Conservation (phyloP, 2,888 invertebrate genomes). For the Polymixis lichenea region DNA sequence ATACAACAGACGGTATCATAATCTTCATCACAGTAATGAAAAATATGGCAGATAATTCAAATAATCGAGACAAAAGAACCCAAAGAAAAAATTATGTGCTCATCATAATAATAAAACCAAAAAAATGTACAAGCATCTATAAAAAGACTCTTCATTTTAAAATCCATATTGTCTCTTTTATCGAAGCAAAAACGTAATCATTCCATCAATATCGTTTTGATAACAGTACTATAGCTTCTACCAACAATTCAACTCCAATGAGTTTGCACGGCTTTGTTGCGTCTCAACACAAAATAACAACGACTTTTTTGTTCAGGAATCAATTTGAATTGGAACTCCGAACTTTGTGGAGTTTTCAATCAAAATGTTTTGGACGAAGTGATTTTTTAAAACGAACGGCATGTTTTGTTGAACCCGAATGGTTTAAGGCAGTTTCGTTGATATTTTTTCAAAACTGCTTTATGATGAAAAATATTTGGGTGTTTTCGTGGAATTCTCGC, state of each 20-base stretch:
- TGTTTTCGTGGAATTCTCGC: neutral
- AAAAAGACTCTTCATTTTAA: neutral
- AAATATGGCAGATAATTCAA: no score
- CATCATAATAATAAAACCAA: neutral
- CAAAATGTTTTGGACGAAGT: conserved; percentile 51
- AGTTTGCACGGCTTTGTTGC: conserved; percentile 40
- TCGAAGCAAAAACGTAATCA: conserved; percentile 24
- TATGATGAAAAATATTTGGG: conserved; percentile 22
- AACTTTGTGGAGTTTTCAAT: conserved; percentile 62
- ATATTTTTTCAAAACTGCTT: conserved; percentile 42
- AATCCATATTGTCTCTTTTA: neutral
- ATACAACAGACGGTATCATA: neutral
- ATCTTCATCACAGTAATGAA: neutral
- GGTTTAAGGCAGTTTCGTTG: conserved; percentile 22
- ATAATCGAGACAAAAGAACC: neutral
- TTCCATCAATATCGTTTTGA: conserved; percentile 25
- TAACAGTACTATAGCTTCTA: conserved; percentile 21
- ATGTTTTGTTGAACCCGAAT: conserved; percentile 26
- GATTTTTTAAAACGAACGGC: conserved; percentile 35
- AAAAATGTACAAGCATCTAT: neutral
- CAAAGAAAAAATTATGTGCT: neutral
- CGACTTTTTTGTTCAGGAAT: conserved; percentile 51
- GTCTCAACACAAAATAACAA: conserved; percentile 45
- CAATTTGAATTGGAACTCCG: conserved; percentile 52
- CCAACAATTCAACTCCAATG: conserved; percentile 15